Evolutionary conservation across 1,140 invertebrate genomes (phyloP), one percentile per base, ranked within the genome.

Genomic region (Euura saliciscinereae): DNA sequence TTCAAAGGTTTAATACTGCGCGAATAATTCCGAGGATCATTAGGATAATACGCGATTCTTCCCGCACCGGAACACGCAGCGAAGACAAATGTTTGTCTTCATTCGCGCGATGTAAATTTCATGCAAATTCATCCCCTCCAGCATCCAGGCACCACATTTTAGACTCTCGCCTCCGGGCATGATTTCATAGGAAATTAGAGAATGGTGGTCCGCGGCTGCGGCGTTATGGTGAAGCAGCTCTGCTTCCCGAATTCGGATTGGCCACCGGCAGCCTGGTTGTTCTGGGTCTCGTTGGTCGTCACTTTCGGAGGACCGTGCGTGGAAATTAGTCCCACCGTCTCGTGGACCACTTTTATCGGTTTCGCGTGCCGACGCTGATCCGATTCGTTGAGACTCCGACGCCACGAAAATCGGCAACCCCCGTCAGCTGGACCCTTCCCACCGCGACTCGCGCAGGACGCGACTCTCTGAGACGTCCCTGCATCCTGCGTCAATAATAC

Each of bases 391-490:
- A 10, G n/a, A 8, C 11, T 46, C 42, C 45, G 73, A 5, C 68
- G 72, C 74, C 76, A 77, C 13, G 74, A 74, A 6, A 71, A 71
- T 10, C 72, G 76, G 51, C 71, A 74, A 4, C 65, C 68, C n/a
- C 73, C 65, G 45, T 78, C 70, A 11, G 68, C 66, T 6, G 43
- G 28, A n/a, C 13, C 51, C 28, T 44, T 42, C 6, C 68, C 44
- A 8, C 51, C 51, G 10, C 51, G 28, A 45, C 45, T 69, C 68
- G 68, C 7, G 73, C 74, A 45, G 67, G 70, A 10, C 11, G 65
- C 43, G 6, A 74, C 69, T 13, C 69, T 74, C 28, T 65, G 73
- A n/a, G 75, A 72, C 5, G 68, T n/a, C 45, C 65, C 66, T 10
- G 43, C 44, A 44, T 74, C 46, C 75, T 74, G 73, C 44, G 8